Evolutionary conservation across 1,140 invertebrate genomes (phyloP), one percentile per base, ranked within the genome.

Genomic region (Dendrolimus punctatus): DNA sequence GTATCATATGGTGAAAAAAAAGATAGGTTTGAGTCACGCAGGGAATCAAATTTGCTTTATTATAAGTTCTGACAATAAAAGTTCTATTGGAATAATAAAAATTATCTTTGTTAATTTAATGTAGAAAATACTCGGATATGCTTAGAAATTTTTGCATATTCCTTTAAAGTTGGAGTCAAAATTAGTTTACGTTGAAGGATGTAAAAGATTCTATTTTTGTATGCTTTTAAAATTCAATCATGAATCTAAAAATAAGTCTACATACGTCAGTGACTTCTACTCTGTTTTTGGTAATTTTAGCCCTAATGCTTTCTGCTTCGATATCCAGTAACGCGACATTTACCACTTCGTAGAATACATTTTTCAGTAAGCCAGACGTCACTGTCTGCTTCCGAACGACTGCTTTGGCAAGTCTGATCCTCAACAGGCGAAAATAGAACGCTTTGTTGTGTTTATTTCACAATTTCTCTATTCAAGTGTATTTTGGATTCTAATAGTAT

Each of bases 301-400:
- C 23, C 3, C 23, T 23, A 23, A 23, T 23, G 40, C 23, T 47
- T 47, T 47, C 8, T 40, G 48, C 49, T 36, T 6, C 41, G 40
- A 39, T n/a, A 23, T 36, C 23, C n/a, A 51, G 58, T 67, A 62
- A 58, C 23, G 54, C 58, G 59, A 44, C 61, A 56, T 71, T 59
- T 70, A 64, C 68, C 42, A 58, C 39, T 53, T 45, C 40, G 62
- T 64, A 56, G 63, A 78, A 76, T 79, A 76, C 63, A 79, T 81
- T 79, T 80, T 77, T 76, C 72, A 71, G 62, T 60, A 71, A 71
- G 67, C 68, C 64, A 66, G 67, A 64, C 62, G 57, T 69, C 66
- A 64, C 63, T 73, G 67, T 68, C 62, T 53, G 39, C 51, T 42
- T 6, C 36, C 41, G 37, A 42, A 48, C 46, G 23, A 23, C 23